Base-by-base conservation (phyloP, 2,797 vertebrate genomes). In the Danio choprae region DNA sequence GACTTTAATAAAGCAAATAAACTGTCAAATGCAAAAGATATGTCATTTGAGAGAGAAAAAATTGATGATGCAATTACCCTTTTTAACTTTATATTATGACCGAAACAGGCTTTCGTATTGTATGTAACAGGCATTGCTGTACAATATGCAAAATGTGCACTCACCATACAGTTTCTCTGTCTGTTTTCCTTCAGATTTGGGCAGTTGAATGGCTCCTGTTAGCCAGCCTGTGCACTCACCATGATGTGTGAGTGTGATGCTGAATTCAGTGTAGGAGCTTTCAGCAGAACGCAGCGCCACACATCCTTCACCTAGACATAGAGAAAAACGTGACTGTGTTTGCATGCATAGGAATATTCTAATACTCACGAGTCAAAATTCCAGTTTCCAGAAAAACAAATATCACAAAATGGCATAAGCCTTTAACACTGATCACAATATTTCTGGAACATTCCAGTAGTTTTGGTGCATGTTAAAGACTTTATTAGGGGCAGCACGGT, bases 151-250 rank as follows among this genome's bases (percentile, higher is more conserved):
- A 11, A 29, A 2, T 4, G 13, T 82, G 56, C 18, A 41, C 94
- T 95, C 90, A 99, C 98, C 98, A 0, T 99, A 99, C 36, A 99
- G 88, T 82, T 97, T 98, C 90, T 99, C 98, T 5, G 96, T 95
- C 89, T 93, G 95, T 76, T 97, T 99, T 68, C 96, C 95, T 82
- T 96, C 95, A 1, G 96, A 95, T 1, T 96, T 97, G 73, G 93
- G 94, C 53, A 99, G 87, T 85, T 96, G 96, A 83, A 99, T 96
- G 85, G 95, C 94, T 0, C 97, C 98, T 4, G 87, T 94, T 89
- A 99, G 92, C 15, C 88, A 84, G 4, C 98, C 98, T 0, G 95
- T 98, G 87, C 90, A 93, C 90, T 99, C 98, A 46, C 97, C 97
- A 0, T 98, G 96, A 87, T 99, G 98, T 41, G 97, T 98, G 85